Evolutionary conservation across 2,888 invertebrate species (phyloP), one percentile per base, ranked within the genome.

Genomic region (Parnassius orleans): DNA sequence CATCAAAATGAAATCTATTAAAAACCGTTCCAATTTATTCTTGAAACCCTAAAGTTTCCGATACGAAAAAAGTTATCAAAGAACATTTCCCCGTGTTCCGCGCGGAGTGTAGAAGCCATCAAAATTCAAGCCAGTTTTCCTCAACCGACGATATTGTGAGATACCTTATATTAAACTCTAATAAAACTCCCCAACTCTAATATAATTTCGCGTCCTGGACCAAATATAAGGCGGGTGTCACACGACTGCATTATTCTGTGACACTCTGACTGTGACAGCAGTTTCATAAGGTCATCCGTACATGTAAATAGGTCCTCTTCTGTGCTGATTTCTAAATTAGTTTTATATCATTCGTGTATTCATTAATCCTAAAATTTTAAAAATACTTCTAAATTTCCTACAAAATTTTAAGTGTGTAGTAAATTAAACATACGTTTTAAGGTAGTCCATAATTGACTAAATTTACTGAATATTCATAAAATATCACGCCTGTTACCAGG

Each of bases 131-230:
- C 74, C 76, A 80, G 74, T 79, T 79, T 79, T 72, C 74, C 70
- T 68, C 66, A 65, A 72, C 72, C 73, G 72, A 71, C 81, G 78
- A 84, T 82, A 81, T 83, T 83, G 78, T 78, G 75, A 75, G 78
- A 86, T 84, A 81, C 80, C 80, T 82, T 79, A 82, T 85, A 86
- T 87, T 86, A 85, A 86, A 87, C 84, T 84, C 81, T 86, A 84
- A 87, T 86, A 86, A 86, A 86, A 85, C 79, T 80, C 78, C 72
- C 74, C 78, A 75, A 78, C 75, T 80, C 83, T 83, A 81, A 83
- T 83, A 83, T 82, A 81, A 84, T 85, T 84, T 79, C 74, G 79
- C 72, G 75, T 78, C 76, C 70, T 74, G 73, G 76, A 76, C 78
- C 69, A 68, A 66, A 69, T 70, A 69, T 80, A 68, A 75, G 72